phyloP scores from a whole-genome alignment of 2,888 invertebrate species.

The Hirtodrosophila alboralis region DNA sequence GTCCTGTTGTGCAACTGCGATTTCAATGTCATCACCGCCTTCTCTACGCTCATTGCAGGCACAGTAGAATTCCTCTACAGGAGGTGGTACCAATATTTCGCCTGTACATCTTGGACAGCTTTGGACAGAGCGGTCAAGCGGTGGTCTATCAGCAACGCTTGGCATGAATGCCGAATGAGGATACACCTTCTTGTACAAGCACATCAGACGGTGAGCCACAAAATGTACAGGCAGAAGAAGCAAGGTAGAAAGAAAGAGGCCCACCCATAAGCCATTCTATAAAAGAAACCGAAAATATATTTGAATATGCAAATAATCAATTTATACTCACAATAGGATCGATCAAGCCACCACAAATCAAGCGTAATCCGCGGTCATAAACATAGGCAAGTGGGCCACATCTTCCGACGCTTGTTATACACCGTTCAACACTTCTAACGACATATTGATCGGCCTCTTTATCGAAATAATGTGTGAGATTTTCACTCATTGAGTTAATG shows the following conservation, averaged over 20 bases:
- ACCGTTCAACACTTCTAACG: conserved; percentile 86
- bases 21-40: too few relatives aligned
- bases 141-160: conserved; percentile 57
- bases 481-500: conserved; percentile 88
- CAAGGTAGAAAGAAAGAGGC: conserved; percentile 92
- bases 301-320: too few relatives aligned
- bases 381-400: conserved; percentile 93
- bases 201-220: conserved; percentile 91
- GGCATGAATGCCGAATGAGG: conserved; percentile 90
- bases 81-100: conserved; percentile 14
- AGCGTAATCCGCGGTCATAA: conserved; percentile 90
- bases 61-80: too few relatives aligned
- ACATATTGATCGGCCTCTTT: conserved; percentile 88
- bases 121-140: conserved; percentile 12
- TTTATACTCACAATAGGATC: conserved; percentile 94
- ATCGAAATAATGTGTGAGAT: conserved; percentile 88
- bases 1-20: too few relatives aligned
- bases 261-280: conserved; percentile 97
- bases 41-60: too few relatives aligned
- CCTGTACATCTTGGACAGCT: conserved; percentile 48
- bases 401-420: conserved; percentile 88
- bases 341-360: conserved; percentile 91
- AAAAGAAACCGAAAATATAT: too few relatives aligned
- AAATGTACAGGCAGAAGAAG: conserved; percentile 93
- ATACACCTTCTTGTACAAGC: conserved; percentile 94